A percentile compares a stretch with the other conserved stretches of the same genome.
Conservation (phyloP, 2,888 invertebrate species). For the Cheilosia variabilis region DNA sequence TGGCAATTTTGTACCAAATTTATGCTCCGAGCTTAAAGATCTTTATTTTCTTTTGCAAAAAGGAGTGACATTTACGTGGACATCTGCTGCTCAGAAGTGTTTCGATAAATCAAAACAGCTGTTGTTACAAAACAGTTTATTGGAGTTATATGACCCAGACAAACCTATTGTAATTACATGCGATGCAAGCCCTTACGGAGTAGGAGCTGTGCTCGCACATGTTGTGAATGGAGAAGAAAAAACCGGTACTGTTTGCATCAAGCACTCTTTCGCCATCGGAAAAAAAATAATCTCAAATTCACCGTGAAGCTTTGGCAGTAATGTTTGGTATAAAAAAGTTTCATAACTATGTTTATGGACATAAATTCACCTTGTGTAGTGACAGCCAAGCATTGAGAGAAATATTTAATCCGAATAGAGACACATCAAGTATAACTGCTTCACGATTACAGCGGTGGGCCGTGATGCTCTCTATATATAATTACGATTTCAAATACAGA, state of each 20-base stretch:
- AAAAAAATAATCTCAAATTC: background rate
- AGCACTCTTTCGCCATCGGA: background rate
- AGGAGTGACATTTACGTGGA: background rate
- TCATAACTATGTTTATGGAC: background rate
- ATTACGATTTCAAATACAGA: constrained; percentile 1
- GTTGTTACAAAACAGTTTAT: constrained; percentile 19
- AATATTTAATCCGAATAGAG: too few relatives aligned
- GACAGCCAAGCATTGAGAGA: too few relatives aligned
- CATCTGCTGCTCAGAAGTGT: background rate
- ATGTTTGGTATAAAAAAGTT: background rate
- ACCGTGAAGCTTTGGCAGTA: background rate
- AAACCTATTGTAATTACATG: constrained; percentile 6
- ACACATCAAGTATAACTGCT: too few relatives aligned
- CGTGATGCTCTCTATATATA: background rate
- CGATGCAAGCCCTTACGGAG: background rate
- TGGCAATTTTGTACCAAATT: constrained; percentile 34
- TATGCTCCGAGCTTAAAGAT: constrained; percentile 5
- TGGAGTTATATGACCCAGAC: constrained; percentile 50
- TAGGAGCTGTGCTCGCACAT: background rate
- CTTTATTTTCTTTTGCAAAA: constrained; percentile 1
- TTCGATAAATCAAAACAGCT: background rate
- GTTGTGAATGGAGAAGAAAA: background rate
- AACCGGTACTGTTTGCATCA: background rate
- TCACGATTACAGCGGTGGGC: too few relatives aligned
- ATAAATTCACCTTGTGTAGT: too few relatives aligned